phyloP scores from a whole-genome alignment of 2,888 invertebrate genomes.

The Pherbina coryleti region DNA sequence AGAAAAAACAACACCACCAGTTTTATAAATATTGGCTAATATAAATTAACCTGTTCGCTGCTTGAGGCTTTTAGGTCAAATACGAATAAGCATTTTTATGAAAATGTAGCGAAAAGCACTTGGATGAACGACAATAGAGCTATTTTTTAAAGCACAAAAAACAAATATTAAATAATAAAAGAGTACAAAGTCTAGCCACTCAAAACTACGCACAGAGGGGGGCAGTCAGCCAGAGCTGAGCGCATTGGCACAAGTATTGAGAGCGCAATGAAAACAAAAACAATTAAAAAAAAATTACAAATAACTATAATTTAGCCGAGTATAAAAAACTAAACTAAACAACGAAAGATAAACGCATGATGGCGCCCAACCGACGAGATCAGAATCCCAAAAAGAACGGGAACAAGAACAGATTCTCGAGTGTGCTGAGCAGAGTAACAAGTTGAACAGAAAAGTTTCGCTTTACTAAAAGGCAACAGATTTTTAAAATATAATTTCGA shows the following conservation, averaged over 20 bases:
- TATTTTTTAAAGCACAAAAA: not conserved
- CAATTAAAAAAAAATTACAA: not conserved
- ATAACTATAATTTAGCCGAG: not conserved
- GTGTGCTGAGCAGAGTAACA: not conserved
- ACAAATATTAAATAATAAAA: slow-evolving; percentile 13
- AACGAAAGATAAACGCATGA: slow-evolving; percentile 7
- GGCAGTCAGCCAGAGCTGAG: not conserved
- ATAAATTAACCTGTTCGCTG: slow-evolving; percentile 25
- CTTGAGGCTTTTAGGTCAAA: slow-evolving; percentile 15
- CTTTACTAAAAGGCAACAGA: not conserved
- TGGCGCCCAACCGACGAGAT: slow-evolving; percentile 16
- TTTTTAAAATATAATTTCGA: not conserved
- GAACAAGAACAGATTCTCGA: not conserved
- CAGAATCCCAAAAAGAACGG: not conserved
- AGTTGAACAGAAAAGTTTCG: not conserved
- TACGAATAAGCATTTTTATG: not conserved
- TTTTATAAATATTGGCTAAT: not conserved
- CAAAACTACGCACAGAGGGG: not conserved
- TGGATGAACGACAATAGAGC: not conserved
- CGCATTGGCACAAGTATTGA: not conserved
- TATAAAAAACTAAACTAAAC: slow-evolving; percentile 9
- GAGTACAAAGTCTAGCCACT: slow-evolving; percentile 2
- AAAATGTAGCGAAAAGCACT: not conserved
- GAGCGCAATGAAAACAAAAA: not conserved
- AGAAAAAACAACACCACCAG: not conserved